Evolutionary conservation across 2,888 invertebrate species (phyloP).

Genomic region (Glomeris marginata): DNA sequence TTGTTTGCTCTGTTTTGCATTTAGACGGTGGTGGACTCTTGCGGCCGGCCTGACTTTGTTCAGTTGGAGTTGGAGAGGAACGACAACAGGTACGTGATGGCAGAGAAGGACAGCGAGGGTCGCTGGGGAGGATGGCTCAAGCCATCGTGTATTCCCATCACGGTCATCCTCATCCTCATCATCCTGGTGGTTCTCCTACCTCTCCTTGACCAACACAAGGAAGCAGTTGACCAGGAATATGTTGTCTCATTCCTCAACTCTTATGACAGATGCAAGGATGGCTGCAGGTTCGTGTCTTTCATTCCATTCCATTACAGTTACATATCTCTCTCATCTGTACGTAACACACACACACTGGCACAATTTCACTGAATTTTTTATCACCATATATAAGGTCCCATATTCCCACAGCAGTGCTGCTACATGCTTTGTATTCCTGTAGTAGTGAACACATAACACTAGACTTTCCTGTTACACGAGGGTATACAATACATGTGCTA

Average conservation of each 20-base stretch:
- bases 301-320: not conserved
- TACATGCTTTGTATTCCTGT: no score
- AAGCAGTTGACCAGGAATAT: slow-evolving; percentile 39
- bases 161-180: slow-evolving; percentile 59
- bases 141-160: slow-evolving; percentile 70
- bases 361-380: no score
- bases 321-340: no score
- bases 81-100: slow-evolving; percentile 8
- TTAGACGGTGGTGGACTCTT: slow-evolving; percentile 10
- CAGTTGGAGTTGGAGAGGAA: slow-evolving; percentile 11
- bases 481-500: no score
- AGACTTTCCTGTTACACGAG: no score
- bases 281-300: slow-evolving; percentile 42
- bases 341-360: no score
- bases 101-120: slow-evolving; percentile 6
- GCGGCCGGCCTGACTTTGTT: slow-evolving; percentile 8
- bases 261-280: slow-evolving; percentile 37
- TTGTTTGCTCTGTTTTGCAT: not conserved
- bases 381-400: no score
- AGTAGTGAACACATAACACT: no score
- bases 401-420: no score
- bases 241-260: slow-evolving; percentile 9
- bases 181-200: slow-evolving; percentile 63
- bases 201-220: slow-evolving; percentile 45
- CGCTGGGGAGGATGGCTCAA: slow-evolving; percentile 19